Conservation (phyloP, 2,113 vertebrate genomes). For the Cervus canadensis region DNA sequence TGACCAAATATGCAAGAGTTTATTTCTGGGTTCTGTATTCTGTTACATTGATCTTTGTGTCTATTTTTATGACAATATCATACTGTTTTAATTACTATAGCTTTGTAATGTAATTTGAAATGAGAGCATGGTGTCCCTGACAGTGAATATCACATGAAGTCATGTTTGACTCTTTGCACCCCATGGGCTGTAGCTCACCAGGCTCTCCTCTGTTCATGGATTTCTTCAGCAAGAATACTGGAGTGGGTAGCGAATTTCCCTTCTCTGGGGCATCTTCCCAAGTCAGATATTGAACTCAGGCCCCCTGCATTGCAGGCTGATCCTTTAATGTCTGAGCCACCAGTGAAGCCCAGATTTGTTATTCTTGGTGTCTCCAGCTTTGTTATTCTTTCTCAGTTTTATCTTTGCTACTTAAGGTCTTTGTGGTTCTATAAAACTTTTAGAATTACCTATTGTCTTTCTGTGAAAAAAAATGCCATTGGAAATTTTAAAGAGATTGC, state of each 20-base stretch:
- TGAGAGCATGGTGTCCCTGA: neutral
- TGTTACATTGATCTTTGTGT: neutral
- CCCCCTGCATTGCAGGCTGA: neutral
- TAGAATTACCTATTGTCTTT: neutral
- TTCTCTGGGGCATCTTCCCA: neutral
- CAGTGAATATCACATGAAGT: neutral
- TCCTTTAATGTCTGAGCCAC: neutral
- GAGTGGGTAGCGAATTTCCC: neutral
- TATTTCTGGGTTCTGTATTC: neutral
- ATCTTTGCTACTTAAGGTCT: neutral
- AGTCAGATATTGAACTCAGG: neutral
- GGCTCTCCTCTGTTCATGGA: neutral
- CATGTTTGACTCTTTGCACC: neutral
- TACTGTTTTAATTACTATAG: neutral
- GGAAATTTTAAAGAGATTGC: neutral
- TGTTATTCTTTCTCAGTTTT: neutral
- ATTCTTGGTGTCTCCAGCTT: neutral
- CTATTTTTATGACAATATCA: neutral
- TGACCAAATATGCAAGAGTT: neutral
- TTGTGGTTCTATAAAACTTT: neutral
- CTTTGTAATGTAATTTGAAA: neutral
- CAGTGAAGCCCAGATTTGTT: neutral
- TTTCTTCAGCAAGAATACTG: neutral
- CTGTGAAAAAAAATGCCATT: neutral
- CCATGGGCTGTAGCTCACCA: neutral